Conservation (phyloP, 2,797 vertebrate genomes). For the Falco berigora region DNA sequence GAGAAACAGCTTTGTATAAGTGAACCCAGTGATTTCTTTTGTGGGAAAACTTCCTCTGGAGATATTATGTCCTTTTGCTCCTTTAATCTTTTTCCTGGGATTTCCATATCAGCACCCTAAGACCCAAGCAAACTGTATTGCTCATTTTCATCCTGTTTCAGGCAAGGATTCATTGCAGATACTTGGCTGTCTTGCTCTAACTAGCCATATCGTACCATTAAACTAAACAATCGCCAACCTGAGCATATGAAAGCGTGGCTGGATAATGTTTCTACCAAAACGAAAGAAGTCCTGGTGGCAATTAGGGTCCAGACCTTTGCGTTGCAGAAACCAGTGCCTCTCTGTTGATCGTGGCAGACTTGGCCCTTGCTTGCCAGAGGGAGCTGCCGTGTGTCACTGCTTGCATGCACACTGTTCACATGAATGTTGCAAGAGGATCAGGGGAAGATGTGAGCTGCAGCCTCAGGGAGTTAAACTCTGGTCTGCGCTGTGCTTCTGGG, state of each 20-base stretch:
- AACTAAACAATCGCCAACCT: background rate
- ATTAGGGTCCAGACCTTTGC: background rate
- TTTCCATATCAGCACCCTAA: background rate
- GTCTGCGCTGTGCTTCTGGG: background rate
- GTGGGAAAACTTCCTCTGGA: background rate
- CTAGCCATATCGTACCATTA: background rate
- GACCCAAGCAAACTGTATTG: background rate
- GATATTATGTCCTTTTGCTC: background rate
- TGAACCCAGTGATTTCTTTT: constrained; percentile 23
- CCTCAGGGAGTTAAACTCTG: background rate
- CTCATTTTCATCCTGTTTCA: background rate
- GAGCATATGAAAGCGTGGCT: background rate
- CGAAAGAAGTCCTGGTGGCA: background rate
- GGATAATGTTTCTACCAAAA: background rate
- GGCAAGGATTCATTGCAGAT: background rate
- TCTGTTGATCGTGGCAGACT: fast-evolving
- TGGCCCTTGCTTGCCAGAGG: background rate
- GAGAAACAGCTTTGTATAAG: constrained; percentile 43
- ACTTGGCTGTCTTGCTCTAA: background rate
- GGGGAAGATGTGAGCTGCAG: background rate
- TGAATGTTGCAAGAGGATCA: background rate
- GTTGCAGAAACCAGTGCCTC: background rate
- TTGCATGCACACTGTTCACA: background rate
- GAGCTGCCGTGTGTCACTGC: background rate
- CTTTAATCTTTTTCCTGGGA: constrained; percentile 2